These are phyloP conservation scores for Phylloscopus collybita DNA, from an alignment of 2,797 vertebrate genomes.

Conservation along the genomic window DNA sequence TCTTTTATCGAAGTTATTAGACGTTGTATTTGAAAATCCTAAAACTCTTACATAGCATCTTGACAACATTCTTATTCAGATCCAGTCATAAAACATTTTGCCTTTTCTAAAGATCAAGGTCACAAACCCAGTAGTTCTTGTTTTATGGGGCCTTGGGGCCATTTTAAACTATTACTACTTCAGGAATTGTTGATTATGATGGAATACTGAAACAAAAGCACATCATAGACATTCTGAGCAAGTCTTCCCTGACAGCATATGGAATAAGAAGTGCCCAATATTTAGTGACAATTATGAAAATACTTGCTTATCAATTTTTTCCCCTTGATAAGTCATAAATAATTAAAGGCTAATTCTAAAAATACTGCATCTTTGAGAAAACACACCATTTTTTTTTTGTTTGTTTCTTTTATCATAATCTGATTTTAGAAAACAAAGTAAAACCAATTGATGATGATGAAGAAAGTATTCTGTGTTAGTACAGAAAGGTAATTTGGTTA, in stretches of 20 bases:
- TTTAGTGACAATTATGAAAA: background rate
- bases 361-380: background rate
- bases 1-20: background rate
- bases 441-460: background rate
- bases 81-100: conserved; percentile 31
- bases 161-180: conserved; percentile 61
- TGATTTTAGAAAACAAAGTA: background rate
- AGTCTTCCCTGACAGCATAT: background rate
- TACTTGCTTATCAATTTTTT: background rate
- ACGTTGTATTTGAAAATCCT: conserved; percentile 7
- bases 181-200: conserved; percentile 55
- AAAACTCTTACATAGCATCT: background rate
- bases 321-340: background rate
- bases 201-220: conserved; percentile 46
- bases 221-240: background rate
- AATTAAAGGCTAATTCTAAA: background rate
- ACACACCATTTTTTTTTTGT: background rate
- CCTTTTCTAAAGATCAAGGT: conserved; percentile 74
- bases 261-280: background rate
- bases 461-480: background rate
- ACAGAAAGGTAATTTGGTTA: background rate
- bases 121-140: conserved; percentile 51
- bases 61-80: conserved; percentile 36
- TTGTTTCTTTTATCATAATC: background rate
- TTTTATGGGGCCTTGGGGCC: conserved; percentile 65